Evolutionary conservation across 35 echinoderm and acorn worm species (phyloP), one percentile per base, ranked within the genome.

Genomic region (Nesometra sesokonis): DNA sequence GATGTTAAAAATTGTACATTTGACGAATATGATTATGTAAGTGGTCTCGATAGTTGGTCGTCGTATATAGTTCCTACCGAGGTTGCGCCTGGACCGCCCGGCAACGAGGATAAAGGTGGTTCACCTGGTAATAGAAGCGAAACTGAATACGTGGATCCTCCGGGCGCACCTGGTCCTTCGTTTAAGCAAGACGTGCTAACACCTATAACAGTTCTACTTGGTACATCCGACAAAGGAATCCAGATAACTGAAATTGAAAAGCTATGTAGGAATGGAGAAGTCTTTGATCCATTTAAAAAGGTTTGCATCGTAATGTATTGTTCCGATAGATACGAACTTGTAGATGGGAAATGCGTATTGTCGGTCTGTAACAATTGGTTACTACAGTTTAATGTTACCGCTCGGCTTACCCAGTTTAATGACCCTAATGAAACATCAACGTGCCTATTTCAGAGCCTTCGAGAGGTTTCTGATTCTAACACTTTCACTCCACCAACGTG

Each of bases 251-350:
- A 39, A 34, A 23, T 43, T 23, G 13, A 30, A 7, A 67, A 81
- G 1, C 35, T 81, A 4, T 78, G 57, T 80, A 82, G 79, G 0
- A 78, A 47, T 57, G 86, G 86, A 19, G 21, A 90, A 80, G 35
- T 90, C 5, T 90, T 84, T n/a, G 88, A 90, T 47, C 82, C 82
- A 5, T 90, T 90, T 90, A 35, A 78, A 31, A 27, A 85, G 3
- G 33, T 15, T 0, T 90, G 88, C 35, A 57, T 67, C 29, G 77
- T 84, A n/a, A 34, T 90, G 27, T 83, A 35, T 5, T 90, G 88
- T 85, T 57, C 88, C 0, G 29, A 46, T 0, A 57, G 76, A 3
- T 79, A 36, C 80, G 76, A 78, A 23, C 83, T 85, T 40, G n/a
- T 83, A 0, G 29, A 34, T 34, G 82, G 82, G 13, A 11, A 77